Evolutionary conservation across 2,888 invertebrate genomes (phyloP).

Genomic region (Diplazon laetatorius): DNA sequence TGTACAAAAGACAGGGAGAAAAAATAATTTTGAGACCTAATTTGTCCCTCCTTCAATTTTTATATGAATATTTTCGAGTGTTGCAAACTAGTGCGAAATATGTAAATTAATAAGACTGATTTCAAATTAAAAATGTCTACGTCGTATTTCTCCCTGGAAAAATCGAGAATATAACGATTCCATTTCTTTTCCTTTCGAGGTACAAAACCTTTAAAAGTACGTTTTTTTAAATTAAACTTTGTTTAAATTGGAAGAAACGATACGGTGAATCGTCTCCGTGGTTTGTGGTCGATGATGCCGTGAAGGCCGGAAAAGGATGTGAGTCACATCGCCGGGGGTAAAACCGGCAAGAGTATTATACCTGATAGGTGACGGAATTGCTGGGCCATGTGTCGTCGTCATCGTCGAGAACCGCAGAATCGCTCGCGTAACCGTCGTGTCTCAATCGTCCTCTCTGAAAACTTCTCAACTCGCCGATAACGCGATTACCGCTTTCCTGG

Average conservation of each 20-base stretch:
- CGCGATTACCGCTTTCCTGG: conserved; percentile 88
- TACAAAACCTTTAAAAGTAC: no score
- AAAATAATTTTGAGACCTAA: no score
- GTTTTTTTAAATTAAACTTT: no score
- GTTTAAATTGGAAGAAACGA: conserved; percentile 60
- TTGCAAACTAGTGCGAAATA: no score
- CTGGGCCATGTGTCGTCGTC: conserved; percentile 85
- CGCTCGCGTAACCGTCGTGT: conserved; percentile 90
- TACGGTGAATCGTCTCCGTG: background rate
- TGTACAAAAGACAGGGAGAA: no score
- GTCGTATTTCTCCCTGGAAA: no score
- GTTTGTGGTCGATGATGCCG: conserved; percentile 8
- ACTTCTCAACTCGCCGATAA: conserved; percentile 85
- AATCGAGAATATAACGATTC: no score
- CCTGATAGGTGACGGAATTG: conserved; percentile 76
- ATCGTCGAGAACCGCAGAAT: conserved; percentile 90
- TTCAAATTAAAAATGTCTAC: no score
- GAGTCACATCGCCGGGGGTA: conserved; percentile 8
- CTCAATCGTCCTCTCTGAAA: conserved; percentile 83
- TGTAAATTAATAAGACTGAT: no score
- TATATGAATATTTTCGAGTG: no score
- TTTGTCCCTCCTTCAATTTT: no score
- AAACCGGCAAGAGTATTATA: conserved; percentile 57
- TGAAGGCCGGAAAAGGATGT: conserved; percentile 8
- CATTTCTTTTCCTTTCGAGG: no score